phyloP scores from a whole-genome alignment of 2,113 vertebrate genomes.

The Grantiella picta region DNA sequence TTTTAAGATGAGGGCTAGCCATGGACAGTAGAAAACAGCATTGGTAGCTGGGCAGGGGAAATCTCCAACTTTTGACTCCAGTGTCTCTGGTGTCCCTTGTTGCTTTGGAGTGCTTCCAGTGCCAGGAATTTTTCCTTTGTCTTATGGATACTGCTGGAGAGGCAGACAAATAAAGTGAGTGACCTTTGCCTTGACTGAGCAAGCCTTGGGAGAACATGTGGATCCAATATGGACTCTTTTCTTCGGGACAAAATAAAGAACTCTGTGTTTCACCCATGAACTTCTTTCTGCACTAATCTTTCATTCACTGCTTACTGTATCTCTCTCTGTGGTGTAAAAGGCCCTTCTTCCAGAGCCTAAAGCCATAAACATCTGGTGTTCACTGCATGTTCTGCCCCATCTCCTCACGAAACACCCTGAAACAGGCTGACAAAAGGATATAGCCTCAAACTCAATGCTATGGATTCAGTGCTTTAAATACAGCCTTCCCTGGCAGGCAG shows the following conservation, averaged over 20 bases:
- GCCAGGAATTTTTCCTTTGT: neutral
- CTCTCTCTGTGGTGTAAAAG: neutral
- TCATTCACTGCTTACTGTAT: neutral
- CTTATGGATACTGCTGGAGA: neutral
- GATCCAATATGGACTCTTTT: neutral
- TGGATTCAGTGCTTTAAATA: neutral
- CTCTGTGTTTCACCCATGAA: fast-evolving
- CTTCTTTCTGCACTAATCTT: neutral
- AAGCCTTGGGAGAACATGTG: neutral
- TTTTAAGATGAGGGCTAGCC: neutral
- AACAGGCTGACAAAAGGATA: neutral
- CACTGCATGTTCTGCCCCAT: neutral
- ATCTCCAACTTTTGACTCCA: neutral
- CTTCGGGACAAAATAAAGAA: neutral
- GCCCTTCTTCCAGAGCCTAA: neutral
- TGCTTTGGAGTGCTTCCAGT: neutral
- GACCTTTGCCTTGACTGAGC: neutral
- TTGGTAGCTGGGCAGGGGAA: neutral
- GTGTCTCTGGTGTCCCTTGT: neutral
- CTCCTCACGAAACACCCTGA: neutral
- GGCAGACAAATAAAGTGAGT: fast-evolving
- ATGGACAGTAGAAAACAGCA: neutral
- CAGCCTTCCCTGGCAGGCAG: neutral
- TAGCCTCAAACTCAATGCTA: fast-evolving
- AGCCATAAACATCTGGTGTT: neutral